phyloP scores from a whole-genome alignment of 2,888 invertebrate genomes.

The Caenorhabditis auriculariae region DNA sequence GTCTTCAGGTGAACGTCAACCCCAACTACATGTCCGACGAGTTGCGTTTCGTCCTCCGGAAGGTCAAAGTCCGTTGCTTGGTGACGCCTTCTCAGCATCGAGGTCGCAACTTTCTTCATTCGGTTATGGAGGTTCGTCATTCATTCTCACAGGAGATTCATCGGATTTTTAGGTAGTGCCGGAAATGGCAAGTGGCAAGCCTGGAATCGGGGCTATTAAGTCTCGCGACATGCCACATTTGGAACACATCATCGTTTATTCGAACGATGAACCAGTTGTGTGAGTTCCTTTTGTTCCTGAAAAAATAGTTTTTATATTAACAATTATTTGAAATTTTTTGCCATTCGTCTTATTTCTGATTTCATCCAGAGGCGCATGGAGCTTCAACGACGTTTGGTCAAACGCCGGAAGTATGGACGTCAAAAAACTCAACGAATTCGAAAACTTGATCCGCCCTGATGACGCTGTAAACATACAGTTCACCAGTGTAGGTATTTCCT shows the following conservation, averaged over 20 bases:
- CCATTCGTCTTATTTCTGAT: neutral
- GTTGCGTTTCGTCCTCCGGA: slow-evolving; percentile 75
- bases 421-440: slow-evolving; percentile 65
- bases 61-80: slow-evolving; percentile 72
- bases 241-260: slow-evolving; percentile 69
- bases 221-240: slow-evolving; percentile 63
- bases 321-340: neutral
- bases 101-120: slow-evolving; percentile 69
- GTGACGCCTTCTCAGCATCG: slow-evolving; percentile 72
- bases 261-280: slow-evolving; percentile 28
- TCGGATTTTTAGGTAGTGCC: slow-evolving; percentile 41
- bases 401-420: slow-evolving; percentile 63
- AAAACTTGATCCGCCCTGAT: slow-evolving; percentile 72
- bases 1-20: slow-evolving; percentile 75
- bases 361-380: slow-evolving; percentile 66
- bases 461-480: slow-evolving; percentile 73
- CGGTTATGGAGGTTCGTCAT: slow-evolving; percentile 24
- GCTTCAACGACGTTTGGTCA: slow-evolving; percentile 65
- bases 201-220: slow-evolving; percentile 37
- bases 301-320: slow-evolving; percentile 4
- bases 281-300: slow-evolving; percentile 6
- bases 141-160: neutral
- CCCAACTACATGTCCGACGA: slow-evolving; percentile 75
- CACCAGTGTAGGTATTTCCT: slow-evolving; percentile 38
- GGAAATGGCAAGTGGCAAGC: slow-evolving; percentile 36